phyloP scores from a whole-genome alignment of 2,113 vertebrate genomes.

The Amazona guildingii region DNA sequence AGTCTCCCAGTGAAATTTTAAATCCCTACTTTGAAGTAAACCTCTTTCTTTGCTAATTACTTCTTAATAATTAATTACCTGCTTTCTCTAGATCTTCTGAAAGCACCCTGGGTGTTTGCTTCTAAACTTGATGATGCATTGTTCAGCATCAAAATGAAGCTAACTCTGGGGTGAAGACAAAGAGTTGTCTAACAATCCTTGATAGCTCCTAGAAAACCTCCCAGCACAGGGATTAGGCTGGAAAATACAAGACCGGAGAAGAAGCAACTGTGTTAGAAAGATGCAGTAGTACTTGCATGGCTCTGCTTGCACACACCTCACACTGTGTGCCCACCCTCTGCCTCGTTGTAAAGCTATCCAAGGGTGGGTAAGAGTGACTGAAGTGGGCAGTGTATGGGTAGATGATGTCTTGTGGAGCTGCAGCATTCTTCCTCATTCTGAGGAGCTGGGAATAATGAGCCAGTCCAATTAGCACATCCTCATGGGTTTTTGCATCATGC shows the following conservation, averaged over 20 bases:
- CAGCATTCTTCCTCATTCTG: not conserved
- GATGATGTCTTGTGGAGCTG: not conserved
- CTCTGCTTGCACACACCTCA: not conserved
- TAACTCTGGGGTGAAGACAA: not conserved
- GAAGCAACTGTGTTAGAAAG: not conserved
- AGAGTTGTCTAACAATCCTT: not conserved
- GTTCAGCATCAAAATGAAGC: not conserved
- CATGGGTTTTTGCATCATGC: not conserved
- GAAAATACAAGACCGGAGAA: not conserved
- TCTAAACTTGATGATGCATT: not conserved
- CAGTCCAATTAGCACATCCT: not conserved
- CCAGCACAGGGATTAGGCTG: not conserved
- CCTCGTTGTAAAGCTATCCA: not conserved
- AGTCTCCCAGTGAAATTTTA: not conserved
- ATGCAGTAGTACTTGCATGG: rapidly evolving
- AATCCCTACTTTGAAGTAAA: not conserved
- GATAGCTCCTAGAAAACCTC: not conserved
- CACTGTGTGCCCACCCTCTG: not conserved
- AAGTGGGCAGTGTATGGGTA: not conserved
- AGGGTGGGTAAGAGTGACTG: not conserved
- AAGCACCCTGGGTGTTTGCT: not conserved
- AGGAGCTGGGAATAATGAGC: not conserved
- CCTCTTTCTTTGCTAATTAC: not conserved
- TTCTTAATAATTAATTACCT: constrained; percentile 3
- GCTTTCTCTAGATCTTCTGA: not conserved